Conservation (phyloP, 2,797 vertebrate species). For the Enteromius fasciolatus region DNA sequence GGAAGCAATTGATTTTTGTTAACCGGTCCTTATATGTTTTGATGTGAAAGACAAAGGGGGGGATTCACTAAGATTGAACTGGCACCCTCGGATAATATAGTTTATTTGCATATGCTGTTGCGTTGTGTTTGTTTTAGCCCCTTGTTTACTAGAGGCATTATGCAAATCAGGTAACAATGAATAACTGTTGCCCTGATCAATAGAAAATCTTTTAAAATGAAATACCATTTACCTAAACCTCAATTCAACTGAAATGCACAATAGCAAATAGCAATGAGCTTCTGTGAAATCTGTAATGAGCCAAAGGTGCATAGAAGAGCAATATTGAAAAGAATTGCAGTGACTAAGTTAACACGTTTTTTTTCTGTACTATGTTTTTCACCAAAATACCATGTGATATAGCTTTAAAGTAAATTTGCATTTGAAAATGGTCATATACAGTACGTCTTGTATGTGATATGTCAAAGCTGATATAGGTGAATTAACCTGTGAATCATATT, state of each 20-base stretch:
- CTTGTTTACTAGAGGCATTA: neutral
- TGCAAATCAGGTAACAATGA: neutral
- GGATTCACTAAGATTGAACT: neutral
- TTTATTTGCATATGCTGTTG: slow-evolving; percentile 20
- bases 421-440: neutral
- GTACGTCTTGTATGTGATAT: neutral
- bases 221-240: neutral
- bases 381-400: neutral
- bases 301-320: neutral
- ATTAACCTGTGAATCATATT: too few relatives aligned
- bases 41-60: slow-evolving; percentile 11
- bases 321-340: neutral
- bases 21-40: slow-evolving; percentile 7
- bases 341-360: neutral
- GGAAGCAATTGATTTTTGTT: slow-evolving; percentile 23
- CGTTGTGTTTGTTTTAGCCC: neutral
- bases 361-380: neutral
- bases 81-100: neutral
- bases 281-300: neutral
- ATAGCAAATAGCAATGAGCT: neutral
- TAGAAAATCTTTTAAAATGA: neutral
- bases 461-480: neutral
- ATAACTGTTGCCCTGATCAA: neutral
- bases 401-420: neutral
- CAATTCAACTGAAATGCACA: neutral